phyloP scores from a whole-genome alignment of 2,797 vertebrate species.

The Pristis pectinata region DNA sequence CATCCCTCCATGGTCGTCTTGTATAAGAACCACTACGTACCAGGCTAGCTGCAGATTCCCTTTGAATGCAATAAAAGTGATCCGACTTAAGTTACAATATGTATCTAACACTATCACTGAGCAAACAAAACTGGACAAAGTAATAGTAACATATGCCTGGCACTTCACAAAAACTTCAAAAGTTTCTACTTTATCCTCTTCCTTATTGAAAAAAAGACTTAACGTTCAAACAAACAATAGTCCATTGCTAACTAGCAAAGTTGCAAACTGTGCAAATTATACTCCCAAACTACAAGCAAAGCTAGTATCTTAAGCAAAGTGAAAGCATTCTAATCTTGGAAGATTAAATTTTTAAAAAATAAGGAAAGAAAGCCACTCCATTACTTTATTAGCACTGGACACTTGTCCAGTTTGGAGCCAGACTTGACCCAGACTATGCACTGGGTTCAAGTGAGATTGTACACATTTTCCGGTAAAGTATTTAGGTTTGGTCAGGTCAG shows the following conservation, averaged over 20 bases:
- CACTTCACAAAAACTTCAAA: not conserved
- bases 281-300: not conserved
- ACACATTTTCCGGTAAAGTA: too few species aligned
- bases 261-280: not conserved
- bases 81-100: not conserved
- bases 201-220: not conserved
- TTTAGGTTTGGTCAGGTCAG: too few species aligned
- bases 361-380: not conserved
- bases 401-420: not conserved
- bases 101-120: not conserved
- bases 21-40: conserved; percentile 33
- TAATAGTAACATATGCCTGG: not conserved
- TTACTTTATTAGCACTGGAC: not conserved
- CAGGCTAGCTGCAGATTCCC: conserved; percentile 30
- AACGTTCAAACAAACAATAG: not conserved
- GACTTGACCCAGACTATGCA: too few species aligned
- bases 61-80: not conserved
- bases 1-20: conserved; percentile 29
- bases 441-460: too few species aligned
- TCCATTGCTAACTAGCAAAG: not conserved
- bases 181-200: not conserved
- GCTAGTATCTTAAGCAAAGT: not conserved
- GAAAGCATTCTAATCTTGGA: not conserved
- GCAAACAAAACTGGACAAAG: not conserved
- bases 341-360: not conserved